phyloP scores from a whole-genome alignment of 2,113 vertebrate genomes.

The Chauna torquata region DNA sequence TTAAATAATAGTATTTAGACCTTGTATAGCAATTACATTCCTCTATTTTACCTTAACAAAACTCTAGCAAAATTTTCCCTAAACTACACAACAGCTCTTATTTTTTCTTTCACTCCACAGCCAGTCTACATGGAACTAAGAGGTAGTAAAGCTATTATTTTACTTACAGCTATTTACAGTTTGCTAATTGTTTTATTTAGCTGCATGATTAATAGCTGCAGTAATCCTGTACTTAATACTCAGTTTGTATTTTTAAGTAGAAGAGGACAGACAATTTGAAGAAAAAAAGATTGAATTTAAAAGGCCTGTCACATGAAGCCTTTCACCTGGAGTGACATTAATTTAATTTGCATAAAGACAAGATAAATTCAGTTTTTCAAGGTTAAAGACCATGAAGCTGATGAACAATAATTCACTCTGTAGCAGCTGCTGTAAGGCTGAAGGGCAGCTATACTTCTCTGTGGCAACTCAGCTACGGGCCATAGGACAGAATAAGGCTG shows the following conservation, averaged over 20 bases:
- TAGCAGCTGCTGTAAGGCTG: not conserved
- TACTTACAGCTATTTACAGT: not conserved
- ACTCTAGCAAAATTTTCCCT: not conserved
- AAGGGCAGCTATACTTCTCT: not conserved
- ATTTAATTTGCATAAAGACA: not conserved
- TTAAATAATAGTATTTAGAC: not conserved
- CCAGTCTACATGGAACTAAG: not conserved
- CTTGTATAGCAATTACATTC: not conserved
- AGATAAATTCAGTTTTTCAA: conserved; percentile 21
- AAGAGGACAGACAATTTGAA: not conserved
- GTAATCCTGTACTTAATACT: conserved; percentile 28
- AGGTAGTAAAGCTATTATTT: not conserved
- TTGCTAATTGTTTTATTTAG: not conserved
- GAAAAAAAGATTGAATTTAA: conserved; percentile 2
- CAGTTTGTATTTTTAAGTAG: not conserved
- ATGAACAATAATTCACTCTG: not conserved
- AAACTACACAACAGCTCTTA: not conserved
- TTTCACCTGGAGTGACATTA: not conserved
- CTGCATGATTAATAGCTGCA: not conserved
- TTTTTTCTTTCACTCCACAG: not conserved
- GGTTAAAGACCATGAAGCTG: not conserved
- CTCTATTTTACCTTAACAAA: not conserved
- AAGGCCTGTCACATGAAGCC: not conserved
- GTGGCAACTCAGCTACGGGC: not conserved
- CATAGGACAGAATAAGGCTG: not conserved